Conservation (phyloP, 30 jellyfish, hydroid and myxozoan genomes). For the Cassiopea xamachana region DNA sequence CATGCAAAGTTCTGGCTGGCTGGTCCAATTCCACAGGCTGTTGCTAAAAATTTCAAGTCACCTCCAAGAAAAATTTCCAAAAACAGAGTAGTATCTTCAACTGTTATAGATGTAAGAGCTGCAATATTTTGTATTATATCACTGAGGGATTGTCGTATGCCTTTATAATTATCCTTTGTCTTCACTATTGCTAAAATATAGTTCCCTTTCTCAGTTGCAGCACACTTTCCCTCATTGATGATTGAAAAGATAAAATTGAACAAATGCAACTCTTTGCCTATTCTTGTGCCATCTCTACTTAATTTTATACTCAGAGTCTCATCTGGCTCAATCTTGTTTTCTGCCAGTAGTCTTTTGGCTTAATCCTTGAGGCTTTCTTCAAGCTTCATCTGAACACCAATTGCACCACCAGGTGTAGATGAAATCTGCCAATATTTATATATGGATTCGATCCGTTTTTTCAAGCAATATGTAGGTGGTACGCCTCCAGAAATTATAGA, state of each 20-base stretch:
- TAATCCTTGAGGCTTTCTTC: constrained; percentile 5
- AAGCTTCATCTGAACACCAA: not conserved
- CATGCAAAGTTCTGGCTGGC: constrained; percentile 60
- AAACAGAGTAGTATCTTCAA: not conserved
- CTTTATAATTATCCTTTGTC: constrained; percentile 22
- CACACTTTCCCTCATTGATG: constrained; percentile 30
- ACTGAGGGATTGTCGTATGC: not conserved
- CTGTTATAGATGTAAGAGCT: not conserved
- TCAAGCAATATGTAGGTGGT: not conserved
- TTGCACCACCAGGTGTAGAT: not conserved
- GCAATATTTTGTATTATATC: not conserved
- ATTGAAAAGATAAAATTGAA: constrained; percentile 29
- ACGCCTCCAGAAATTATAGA: not conserved
- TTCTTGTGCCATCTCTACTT: constrained; percentile 57
- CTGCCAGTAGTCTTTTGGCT: constrained; percentile 6
- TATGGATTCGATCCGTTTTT: not conserved
- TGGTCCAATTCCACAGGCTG: constrained; percentile 60
- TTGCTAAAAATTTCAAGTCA: constrained; percentile 57
- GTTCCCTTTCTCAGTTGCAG: constrained; percentile 57
- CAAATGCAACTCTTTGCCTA: constrained; percentile 58
- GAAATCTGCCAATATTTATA: not conserved
- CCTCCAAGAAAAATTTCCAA: constrained; percentile 27
- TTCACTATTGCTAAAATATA: constrained; percentile 34
- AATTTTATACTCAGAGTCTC: constrained; percentile 2
- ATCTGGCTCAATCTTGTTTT: not conserved